These are phyloP conservation scores for Tenthredo mesomela DNA, from an alignment of 2,888 invertebrate species.

Conservation along the genomic window DNA sequence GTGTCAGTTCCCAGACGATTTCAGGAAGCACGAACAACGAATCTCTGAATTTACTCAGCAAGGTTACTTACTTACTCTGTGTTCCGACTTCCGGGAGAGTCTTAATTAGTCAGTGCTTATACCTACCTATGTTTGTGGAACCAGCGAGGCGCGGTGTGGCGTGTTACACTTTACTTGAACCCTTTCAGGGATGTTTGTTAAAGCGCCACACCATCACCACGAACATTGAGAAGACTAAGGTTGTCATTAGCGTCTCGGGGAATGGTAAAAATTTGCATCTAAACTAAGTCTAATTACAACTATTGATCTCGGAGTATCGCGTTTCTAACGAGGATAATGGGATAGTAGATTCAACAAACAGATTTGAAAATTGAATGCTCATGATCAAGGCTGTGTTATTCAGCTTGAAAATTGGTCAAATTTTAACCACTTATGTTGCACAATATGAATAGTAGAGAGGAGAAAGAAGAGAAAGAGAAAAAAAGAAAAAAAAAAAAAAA, in stretches of 20 bases:
- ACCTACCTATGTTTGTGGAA: not conserved
- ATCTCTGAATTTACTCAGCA: not conserved
- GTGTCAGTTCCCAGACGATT: not conserved
- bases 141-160: not conserved
- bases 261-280: not conserved
- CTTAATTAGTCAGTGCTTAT: conserved; percentile 17
- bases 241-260: not conserved
- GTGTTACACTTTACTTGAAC: conserved; percentile 12
- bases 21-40: not conserved
- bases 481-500: not conserved
- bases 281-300: not conserved
- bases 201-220: not conserved
- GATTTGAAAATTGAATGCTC: not conserved
- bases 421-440: not conserved
- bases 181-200: conserved; percentile 5
- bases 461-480: not conserved
- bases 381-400: not conserved
- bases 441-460: not conserved
- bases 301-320: not conserved
- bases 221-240: not conserved
- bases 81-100: not conserved
- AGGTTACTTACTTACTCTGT: not conserved
- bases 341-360: not conserved
- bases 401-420: not conserved
- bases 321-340: not conserved